These are phyloP conservation scores for Pammene fasciana DNA, from an alignment of 2,888 invertebrate species.

Conservation along the genomic window DNA sequence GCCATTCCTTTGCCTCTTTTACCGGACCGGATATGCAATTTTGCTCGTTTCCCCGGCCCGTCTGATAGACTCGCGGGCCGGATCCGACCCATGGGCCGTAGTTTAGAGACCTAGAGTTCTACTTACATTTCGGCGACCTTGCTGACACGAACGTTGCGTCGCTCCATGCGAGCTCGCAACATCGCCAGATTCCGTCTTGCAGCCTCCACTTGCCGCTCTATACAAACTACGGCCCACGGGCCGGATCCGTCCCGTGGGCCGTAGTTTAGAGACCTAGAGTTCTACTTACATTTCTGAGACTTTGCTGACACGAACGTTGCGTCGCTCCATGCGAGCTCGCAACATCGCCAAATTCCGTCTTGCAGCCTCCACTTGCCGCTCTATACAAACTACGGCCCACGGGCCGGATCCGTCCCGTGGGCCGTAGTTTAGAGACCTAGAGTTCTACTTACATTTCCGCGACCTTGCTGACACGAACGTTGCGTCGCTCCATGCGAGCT, in stretches of 20 bases:
- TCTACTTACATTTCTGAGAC: constrained; percentile 89
- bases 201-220: constrained; percentile 83
- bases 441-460: constrained; percentile 86
- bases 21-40: no score
- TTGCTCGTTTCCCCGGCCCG: no score
- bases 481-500: constrained; percentile 92
- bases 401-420: no score
- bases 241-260: no score
- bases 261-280: no score
- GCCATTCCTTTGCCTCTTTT: no score
- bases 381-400: constrained; percentile 60
- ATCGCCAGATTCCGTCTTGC: constrained; percentile 88
- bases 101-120: no score
- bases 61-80: no score
- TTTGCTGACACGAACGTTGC: constrained; percentile 96
- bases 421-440: no score
- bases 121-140: constrained; percentile 93
- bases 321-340: constrained; percentile 90
- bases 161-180: constrained; percentile 90
- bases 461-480: constrained; percentile 96
- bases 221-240: no score
- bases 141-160: constrained; percentile 94
- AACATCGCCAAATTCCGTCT: constrained; percentile 89
- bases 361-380: constrained; percentile 84
- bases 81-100: no score